Evolutionary conservation across 2,113 vertebrate species (phyloP).

Genomic region (Axis porcinus): DNA sequence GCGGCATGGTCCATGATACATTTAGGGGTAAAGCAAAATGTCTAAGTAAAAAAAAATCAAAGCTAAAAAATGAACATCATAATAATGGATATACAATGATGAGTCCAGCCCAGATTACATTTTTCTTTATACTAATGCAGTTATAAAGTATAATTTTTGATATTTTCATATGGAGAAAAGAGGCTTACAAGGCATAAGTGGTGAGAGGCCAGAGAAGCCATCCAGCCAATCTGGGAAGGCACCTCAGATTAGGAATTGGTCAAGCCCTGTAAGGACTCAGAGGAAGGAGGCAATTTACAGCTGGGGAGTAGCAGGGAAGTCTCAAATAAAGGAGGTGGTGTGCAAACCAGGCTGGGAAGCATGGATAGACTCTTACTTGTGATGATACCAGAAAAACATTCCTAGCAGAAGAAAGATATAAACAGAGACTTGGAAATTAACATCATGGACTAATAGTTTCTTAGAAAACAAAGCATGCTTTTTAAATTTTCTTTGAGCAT

Average conservation of each 20-base stretch:
- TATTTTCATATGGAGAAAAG: neutral
- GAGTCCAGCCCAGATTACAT: neutral
- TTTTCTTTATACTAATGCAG: neutral
- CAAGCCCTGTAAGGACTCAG: neutral
- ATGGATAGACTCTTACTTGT: neutral
- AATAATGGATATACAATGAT: neutral
- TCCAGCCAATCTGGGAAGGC: rapidly evolving
- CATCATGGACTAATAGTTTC: neutral
- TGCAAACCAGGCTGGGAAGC: neutral
- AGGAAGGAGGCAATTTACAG: neutral
- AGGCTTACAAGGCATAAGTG: neutral
- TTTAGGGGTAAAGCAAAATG: neutral
- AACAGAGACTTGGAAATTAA: neutral
- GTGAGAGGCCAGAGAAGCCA: neutral
- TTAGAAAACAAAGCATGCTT: neutral
- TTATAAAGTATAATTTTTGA: neutral
- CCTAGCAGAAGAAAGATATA: neutral
- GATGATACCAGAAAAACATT: neutral
- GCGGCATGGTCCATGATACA: rapidly evolving
- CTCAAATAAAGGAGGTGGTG: neutral
- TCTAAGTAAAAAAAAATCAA: neutral
- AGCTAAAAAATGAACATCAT: neutral
- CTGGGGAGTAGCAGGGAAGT: neutral
- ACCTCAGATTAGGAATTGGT: neutral
- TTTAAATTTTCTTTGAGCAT: neutral